phyloP scores from a whole-genome alignment of 1,140 invertebrate genomes.

The Ectropis grisescens region DNA sequence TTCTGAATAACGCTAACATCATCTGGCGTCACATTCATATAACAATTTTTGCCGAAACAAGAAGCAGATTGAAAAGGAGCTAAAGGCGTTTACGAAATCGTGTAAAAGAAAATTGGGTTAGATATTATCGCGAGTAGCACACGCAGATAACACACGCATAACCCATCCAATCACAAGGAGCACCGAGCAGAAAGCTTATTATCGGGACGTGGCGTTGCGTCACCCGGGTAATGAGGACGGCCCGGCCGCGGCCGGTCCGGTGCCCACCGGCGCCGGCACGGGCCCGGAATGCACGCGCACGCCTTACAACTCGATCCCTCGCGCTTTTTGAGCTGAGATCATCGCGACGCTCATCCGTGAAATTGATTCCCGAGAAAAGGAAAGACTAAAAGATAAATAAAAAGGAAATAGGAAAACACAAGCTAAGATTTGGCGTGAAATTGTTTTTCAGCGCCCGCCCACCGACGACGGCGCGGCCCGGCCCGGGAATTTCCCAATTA shows the following conservation, averaged over 20 bases:
- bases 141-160: slow-evolving; percentile 50
- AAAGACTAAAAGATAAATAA: slow-evolving; percentile 70
- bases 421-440: slow-evolving; percentile 70
- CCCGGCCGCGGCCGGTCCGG: slow-evolving; percentile 8
- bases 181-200: slow-evolving; percentile 50
- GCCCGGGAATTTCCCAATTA: slow-evolving; percentile 67
- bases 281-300: slow-evolving; percentile 32
- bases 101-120: slow-evolving; percentile 39
- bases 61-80: slow-evolving; percentile 14
- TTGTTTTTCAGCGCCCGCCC: slow-evolving; percentile 63
- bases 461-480: slow-evolving; percentile 36
- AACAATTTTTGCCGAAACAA: background rate
- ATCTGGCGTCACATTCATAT: too few species aligned
- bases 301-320: slow-evolving; percentile 30
- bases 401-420: slow-evolving; percentile 70
- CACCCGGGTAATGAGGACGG: slow-evolving; percentile 29
- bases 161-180: slow-evolving; percentile 49
- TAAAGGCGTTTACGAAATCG: slow-evolving; percentile 20
- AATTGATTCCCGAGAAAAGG: slow-evolving; percentile 68
- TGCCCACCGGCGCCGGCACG: slow-evolving; percentile 4
- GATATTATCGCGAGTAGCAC: slow-evolving; percentile 27
- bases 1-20: slow-evolving; percentile 1
- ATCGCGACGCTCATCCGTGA: slow-evolving; percentile 68
- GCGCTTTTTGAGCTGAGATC: slow-evolving; percentile 64
- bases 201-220: slow-evolving; percentile 40